phyloP scores from a whole-genome alignment of 2,888 invertebrate genomes.

The Torymus texanus region DNA sequence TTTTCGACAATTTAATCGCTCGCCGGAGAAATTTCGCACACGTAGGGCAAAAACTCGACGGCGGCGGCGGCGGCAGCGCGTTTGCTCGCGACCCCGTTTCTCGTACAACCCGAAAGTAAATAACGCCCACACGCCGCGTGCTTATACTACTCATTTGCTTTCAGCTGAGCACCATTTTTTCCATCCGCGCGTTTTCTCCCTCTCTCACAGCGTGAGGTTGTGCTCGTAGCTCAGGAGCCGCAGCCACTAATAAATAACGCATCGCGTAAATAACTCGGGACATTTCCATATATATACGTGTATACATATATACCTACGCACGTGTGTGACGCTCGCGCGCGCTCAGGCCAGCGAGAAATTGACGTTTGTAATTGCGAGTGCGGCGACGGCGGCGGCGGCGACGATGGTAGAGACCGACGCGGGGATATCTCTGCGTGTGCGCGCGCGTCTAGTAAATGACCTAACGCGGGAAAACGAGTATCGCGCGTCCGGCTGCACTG shows the following conservation, averaged over 20 bases:
- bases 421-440: too few relatives aligned
- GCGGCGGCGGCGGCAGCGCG: constrained; percentile 1
- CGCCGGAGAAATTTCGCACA: constrained; percentile 46
- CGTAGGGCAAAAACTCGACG: constrained; percentile 48
- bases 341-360: constrained; percentile 14
- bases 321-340: too few relatives aligned
- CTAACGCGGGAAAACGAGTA: background rate
- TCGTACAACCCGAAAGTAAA: constrained; percentile 19
- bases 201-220: too few relatives aligned
- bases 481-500: background rate
- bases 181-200: too few relatives aligned
- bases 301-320: too few relatives aligned
- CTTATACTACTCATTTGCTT: too few relatives aligned
- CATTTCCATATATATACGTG: constrained; percentile 26
- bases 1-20: constrained; percentile 53
- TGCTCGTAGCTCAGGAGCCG: background rate
- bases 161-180: too few relatives aligned
- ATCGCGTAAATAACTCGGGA: constrained; percentile 32
- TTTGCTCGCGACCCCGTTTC: constrained; percentile 15
- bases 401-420: background rate
- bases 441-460: constrained; percentile 15
- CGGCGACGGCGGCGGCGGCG: too few relatives aligned
- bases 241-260: constrained; percentile 23
- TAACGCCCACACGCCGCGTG: background rate
- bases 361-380: constrained; percentile 36